These are phyloP conservation scores for Champsocephalus esox DNA, from an alignment of 2,797 vertebrate genomes.

Conservation along the genomic window DNA sequence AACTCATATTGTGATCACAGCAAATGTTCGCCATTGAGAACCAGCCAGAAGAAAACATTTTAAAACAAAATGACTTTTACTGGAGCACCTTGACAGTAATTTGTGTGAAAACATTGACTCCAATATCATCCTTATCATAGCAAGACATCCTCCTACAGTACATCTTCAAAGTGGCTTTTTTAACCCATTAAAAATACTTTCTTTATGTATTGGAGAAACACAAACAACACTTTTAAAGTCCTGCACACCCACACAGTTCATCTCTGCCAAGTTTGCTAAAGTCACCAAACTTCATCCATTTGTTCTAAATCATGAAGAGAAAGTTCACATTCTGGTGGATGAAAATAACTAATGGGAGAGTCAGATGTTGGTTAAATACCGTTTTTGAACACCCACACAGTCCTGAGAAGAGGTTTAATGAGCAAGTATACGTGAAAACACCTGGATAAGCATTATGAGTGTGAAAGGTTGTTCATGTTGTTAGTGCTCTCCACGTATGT, in stretches of 20 bases:
- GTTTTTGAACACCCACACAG: conserved; percentile 21
- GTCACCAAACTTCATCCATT: conserved; percentile 4
- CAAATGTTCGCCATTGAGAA: neutral
- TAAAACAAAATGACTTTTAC: neutral
- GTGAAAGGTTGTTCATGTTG: conserved; percentile 24
- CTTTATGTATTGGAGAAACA: conserved; percentile 1
- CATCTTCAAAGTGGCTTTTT: conserved; percentile 18
- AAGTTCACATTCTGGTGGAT: neutral
- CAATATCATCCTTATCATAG: conserved; percentile 9
- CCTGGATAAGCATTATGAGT: conserved; percentile 20
- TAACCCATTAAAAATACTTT: neutral
- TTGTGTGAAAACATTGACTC: conserved; percentile 5
- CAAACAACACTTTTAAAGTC: conserved; percentile 28
- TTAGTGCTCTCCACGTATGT: conserved; percentile 9
- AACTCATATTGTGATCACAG: neutral
- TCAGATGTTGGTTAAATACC: conserved; percentile 28
- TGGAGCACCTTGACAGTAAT: conserved; percentile 8
- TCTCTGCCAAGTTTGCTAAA: conserved; percentile 30
- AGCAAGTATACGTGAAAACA: conserved; percentile 46
- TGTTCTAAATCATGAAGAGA: neutral
- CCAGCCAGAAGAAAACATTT: neutral
- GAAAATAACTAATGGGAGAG: conserved; percentile 18
- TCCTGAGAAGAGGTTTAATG: conserved; percentile 46
- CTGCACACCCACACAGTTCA: conserved; percentile 14
- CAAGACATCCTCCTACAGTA: neutral